Evolutionary conservation across 1,140 invertebrate genomes (phyloP), one percentile per base, ranked within the genome.

Genomic region (Episyrphus balteatus): DNA sequence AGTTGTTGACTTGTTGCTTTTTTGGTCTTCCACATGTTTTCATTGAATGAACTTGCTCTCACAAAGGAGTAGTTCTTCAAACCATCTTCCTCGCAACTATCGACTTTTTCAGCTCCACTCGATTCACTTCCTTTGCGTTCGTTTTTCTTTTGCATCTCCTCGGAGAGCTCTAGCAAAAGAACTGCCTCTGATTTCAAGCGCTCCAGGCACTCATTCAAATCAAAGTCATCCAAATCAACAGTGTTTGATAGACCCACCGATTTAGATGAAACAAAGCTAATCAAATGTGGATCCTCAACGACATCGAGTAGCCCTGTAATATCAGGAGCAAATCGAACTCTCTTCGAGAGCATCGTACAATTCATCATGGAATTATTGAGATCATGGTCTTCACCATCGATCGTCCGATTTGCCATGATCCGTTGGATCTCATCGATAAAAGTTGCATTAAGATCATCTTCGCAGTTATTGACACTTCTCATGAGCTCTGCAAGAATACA

Each of bases 401-500:
- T 54, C 21, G 52, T 61, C 14, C 62, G 62, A 45, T 52, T 61
- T 3, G 53, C 42, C 3, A 60, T 36, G n/a, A 65, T 51, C 21
- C 62, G 60, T 18, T 66, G 63, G 44, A 85, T 71, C 56, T 83
- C 77, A 32, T 75, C 77, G 0, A 84, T 75, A 14, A 87, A 62
- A 1, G 81, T 84, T 42, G 76, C 80, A 61, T 85, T 87, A 7
- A 86, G 62, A 67, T 86, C 84, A 57, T 85, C 81, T 67, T 88
- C 85, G 47, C 83, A 86, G 44, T 75, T 72, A 3, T 73, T 74
- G 55, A 84, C 82, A 63, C 85, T 86, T 50, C 78, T 78, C 26
- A 82, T 72, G 52, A 87, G 67, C 53, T 84, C 79, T 9, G 72
- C 69, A 21, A 86, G 68, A 9, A 82, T 71, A 18, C 51, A 54